Evolutionary conservation across 1,140 invertebrate species (phyloP).

Genomic region (Spodoptera litura): DNA sequence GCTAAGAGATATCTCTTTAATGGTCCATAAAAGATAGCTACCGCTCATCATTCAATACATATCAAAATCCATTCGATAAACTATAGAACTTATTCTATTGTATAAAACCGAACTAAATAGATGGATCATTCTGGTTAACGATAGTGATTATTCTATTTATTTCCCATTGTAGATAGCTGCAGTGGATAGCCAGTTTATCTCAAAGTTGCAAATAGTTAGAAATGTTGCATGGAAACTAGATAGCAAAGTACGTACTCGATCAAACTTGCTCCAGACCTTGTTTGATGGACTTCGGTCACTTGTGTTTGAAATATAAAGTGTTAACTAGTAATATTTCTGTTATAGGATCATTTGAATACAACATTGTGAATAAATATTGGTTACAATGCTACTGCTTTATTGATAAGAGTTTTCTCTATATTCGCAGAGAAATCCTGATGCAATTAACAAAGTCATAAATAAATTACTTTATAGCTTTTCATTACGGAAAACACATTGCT

Average conservation of each 20-base stretch:
- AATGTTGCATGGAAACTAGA: constrained; percentile 22
- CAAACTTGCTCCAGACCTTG: constrained; percentile 11
- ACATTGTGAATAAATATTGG: no score
- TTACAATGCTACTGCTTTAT: no score
- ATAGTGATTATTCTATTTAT: constrained; percentile 17
- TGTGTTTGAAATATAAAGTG: background rate
- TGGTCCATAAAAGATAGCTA: no score
- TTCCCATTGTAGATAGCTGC: background rate
- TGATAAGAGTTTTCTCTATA: no score
- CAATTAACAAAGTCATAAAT: no score
- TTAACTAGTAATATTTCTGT: background rate
- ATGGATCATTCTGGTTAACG: background rate
- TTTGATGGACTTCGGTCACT: background rate
- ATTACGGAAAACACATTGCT: no score
- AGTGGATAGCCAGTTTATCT: constrained; percentile 13
- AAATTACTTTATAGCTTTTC: no score
- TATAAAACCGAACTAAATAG: background rate
- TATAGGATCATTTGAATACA: no score
- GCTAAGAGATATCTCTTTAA: no score
- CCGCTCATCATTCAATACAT: no score
- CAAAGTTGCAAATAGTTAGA: constrained; percentile 25
- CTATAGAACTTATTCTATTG: background rate
- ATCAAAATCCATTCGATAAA: background rate
- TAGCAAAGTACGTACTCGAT: constrained; percentile 6
- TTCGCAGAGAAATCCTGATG: no score